A percentile compares a stretch with the other conserved stretches of the same genome.
Conservation (phyloP, 2,888 invertebrate species). For the Eristalis tenax region DNA sequence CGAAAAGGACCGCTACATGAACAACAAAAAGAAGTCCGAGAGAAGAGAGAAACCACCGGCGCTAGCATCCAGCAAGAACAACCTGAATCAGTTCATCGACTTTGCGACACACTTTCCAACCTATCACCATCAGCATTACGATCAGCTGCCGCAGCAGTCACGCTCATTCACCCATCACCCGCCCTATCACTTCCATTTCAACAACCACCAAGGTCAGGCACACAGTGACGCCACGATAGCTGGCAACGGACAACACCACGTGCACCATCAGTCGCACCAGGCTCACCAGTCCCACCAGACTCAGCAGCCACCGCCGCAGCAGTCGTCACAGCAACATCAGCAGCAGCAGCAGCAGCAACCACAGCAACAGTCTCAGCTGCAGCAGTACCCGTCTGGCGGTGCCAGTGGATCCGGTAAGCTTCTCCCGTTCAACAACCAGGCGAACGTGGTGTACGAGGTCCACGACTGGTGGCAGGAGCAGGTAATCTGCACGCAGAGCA, state of each 20-base stretch:
- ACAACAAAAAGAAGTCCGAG: conserved; percentile 67
- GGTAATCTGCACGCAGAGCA: conserved; percentile 85
- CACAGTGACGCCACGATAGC: conserved; percentile 42
- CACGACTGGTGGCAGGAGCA: conserved; percentile 93
- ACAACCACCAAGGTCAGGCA: conserved; percentile 77
- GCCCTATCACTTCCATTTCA: conserved; percentile 74
- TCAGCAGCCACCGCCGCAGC: background rate
- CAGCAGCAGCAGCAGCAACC: conserved; percentile 75
- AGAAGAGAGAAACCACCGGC: conserved; percentile 42
- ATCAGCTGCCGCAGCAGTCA: conserved; percentile 31
- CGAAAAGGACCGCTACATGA: conserved; percentile 78
- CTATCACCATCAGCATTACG: conserved; percentile 43
- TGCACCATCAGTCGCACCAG: conserved; percentile 79
- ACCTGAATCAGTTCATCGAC: conserved; percentile 47
- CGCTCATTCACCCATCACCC: conserved; percentile 47
- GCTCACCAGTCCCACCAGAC: background rate
- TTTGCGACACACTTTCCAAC: conserved; percentile 36
- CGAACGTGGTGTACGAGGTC: conserved; percentile 86
- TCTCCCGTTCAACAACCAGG: conserved; percentile 79
- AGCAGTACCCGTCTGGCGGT: conserved; percentile 42
- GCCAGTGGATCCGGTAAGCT: conserved; percentile 72
- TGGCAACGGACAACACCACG: conserved; percentile 46
- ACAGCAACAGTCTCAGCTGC: conserved; percentile 43
- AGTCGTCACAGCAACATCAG: too few relatives aligned
- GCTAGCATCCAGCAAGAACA: conserved; percentile 45